Percentiles rank a stretch among this genome's conserved stretches.
Evolutionary conservation across 2,888 invertebrate genomes (phyloP).

Genomic region (Slavum lentiscoides): DNA sequence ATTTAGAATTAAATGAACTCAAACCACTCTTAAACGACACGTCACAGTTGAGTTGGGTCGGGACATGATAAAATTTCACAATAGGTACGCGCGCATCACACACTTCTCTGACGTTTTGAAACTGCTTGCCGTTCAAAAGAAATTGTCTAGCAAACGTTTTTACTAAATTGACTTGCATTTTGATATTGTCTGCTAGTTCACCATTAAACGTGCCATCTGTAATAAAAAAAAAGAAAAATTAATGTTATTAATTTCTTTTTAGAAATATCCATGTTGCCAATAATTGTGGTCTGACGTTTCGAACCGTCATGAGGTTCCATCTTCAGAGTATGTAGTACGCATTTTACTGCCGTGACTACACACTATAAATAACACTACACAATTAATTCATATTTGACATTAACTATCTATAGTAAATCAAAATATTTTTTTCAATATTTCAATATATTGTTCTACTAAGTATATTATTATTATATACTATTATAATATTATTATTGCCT

Average conservation of each 20-base stretch:
- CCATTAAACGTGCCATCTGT: constrained; percentile 10
- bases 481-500: no score
- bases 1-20: constrained; percentile 51
- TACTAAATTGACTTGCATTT: not conserved
- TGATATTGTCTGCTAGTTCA: not conserved
- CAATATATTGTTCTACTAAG: no score
- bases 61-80: constrained; percentile 53
- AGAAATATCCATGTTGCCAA: no score
- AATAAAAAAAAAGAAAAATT: not conserved
- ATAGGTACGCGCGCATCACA: constrained; percentile 54
- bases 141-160: not conserved
- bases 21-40: constrained; percentile 55
- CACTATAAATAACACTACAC: no score
- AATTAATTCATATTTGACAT: no score
- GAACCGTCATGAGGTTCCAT: no score
- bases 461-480: no score
- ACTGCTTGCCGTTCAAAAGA: not conserved
- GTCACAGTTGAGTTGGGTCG: constrained; percentile 52
- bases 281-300: no score
- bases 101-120: constrained; percentile 47
- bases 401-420: no score
- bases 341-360: no score
- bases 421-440: not conserved
- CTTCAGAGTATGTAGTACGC: no score
- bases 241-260: no score